Evolutionary conservation across 2,113 vertebrate genomes (phyloP), one percentile per base, ranked within the genome.

Genomic region (Chaetops frenatus): DNA sequence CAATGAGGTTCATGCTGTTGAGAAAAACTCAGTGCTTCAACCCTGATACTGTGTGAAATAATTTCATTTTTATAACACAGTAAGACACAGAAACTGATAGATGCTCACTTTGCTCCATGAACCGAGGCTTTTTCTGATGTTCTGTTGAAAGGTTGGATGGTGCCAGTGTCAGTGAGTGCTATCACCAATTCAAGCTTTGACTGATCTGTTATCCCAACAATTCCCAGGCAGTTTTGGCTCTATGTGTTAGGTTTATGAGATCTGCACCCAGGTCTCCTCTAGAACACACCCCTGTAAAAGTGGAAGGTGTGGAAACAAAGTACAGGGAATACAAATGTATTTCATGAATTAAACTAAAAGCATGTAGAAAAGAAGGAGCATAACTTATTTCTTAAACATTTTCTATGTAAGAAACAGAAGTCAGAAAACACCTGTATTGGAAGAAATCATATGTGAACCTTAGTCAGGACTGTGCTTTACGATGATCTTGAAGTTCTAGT

Each of bases 251-350:
- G 8, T 62, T 62, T 62, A 45, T 28, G 45, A 54, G 19, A 19
- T n/a, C 22, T 54, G 47, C 38, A 62, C 3, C 7, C 29, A 65
- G 5, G 0, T 80, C 3, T 53, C 27, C 42, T 60, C n/a, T 36
- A 74, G 28, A 78, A 29, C 1, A 2, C 1, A 4, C 4, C 22
- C 4, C 2, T 58, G 42, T 36, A 23, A 40, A 72, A 76, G 1
- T 33, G 12, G 33, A 25, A 44, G 27, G 1, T n/a, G 11, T 64
- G 44, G 18, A 86, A 88, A 64, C 3, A 35, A 72, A 66, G 23
- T 17, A 5, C 4, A 40, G 12, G 22, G 7, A 60, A n/a, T 51
- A 51, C 7, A 61, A 1, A 0, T 15, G 4, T 50, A 31, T 31
- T 21, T 11, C 50, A 13, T n/a, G 2, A 73, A 60, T 33, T 54